Base-by-base conservation (phyloP, 2,888 invertebrate species). In the Tiliacea citrago region DNA sequence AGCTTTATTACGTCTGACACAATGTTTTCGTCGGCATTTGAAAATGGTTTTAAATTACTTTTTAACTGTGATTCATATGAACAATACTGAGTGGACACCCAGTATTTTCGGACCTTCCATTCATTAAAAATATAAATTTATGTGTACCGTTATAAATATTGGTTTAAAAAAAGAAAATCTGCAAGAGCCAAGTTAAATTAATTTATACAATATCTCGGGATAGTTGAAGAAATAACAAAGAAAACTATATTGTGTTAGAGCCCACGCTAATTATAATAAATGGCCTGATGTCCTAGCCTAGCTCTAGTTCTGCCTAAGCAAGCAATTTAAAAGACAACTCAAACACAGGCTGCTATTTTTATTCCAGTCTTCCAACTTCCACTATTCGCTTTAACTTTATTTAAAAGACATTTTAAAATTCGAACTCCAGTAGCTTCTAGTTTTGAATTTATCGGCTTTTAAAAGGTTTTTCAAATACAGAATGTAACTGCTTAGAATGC, bases 1-100 rank as follows among this genome's bases (percentile, higher is more conserved):
- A 93, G 93, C 93, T 94, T 94, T 93, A 94, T 94, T 94, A 93
- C 91, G 90, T 91, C 91, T 88, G 92, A 92, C 92, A 92, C 90
- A 88, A 89, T 88, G 87, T 88, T 88, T 88, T 88, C 86, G 88
- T 86, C 89, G 88, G 86, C 87, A 85, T 89, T 89, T 87, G 86
- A 88, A 92, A 92, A 93, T 92, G 92, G 90, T 90, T 92, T 94
- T 93, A 91, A 93, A 94, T 93, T 91, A 91, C 91, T 89, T 91
- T 91, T 91, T 88, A 84, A 89, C 88, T 83, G 86, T 92, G 90
- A 90, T 92, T 90, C 89, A 91, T 87, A 76, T 79, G 83, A 77
- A 79, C 80, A 86, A 79, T 86, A 83, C 84, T 83, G 90, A 84
- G 66, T 81, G 63, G 71, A 66, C 79, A 79, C 16, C 47, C 66